A percentile compares a stretch with the other conserved stretches of the same genome.
Conservation (phyloP, 2,113 vertebrate genomes). For the Phyllostomus discolor region DNA sequence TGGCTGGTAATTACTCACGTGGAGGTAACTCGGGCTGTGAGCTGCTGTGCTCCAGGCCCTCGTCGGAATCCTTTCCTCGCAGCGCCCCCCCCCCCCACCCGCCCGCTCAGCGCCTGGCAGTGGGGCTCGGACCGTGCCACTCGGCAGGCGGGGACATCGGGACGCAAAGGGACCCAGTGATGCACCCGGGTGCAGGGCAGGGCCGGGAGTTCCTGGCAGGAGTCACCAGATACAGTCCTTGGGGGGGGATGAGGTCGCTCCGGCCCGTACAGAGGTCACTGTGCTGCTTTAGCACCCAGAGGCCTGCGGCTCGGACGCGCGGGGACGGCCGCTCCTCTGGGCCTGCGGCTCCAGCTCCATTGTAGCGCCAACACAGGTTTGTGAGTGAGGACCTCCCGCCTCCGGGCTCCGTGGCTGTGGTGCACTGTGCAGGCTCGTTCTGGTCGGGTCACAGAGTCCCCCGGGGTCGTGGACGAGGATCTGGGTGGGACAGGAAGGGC, state of each 20-base stretch:
- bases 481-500: not conserved
- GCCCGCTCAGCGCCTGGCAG: fast-evolving
- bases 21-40: fast-evolving
- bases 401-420: fast-evolving
- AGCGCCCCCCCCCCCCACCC: too few relatives aligned
- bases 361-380: too few relatives aligned
- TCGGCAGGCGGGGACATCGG: not conserved
- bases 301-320: fast-evolving
- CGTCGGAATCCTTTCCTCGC: not conserved
- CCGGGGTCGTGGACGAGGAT: not conserved
- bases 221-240: fast-evolving
- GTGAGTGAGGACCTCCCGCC: not conserved
- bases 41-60: fast-evolving
- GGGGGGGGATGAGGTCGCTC: not conserved
- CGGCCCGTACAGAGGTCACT: not conserved
- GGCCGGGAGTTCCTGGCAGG: fast-evolving
- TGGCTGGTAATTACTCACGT: fast-evolving
- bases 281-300: not conserved
- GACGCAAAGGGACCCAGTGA: fast-evolving
- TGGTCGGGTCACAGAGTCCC: fast-evolving
- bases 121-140: too few relatives aligned
- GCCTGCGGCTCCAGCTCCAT: not conserved
- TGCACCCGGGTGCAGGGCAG: fast-evolving
- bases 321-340: not conserved
- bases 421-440: not conserved